Percentiles rank a stretch among this genome's conserved stretches.
Conservation (phyloP, 1,140 invertebrate species). For the Ceratina australensis region DNA sequence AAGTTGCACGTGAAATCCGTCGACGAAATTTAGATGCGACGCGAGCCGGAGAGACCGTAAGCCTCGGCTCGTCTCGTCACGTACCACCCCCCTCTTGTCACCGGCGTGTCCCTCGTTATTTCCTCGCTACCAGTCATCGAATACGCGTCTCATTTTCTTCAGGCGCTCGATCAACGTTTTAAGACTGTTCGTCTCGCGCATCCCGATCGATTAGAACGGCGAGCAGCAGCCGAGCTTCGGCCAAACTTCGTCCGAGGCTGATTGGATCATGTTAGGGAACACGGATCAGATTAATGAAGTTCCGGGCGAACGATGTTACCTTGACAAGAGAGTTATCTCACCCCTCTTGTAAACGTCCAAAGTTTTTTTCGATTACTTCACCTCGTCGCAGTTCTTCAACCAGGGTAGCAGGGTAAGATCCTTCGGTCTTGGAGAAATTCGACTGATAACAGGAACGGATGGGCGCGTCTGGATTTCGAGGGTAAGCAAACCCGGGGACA, state of each 20-base stretch:
- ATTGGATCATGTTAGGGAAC: not conserved
- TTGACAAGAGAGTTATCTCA: not conserved
- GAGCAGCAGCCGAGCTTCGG: not conserved
- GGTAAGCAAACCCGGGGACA: not conserved
- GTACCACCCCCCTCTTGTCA: not conserved
- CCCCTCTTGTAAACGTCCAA: too few relatives aligned
- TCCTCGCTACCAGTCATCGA: not conserved
- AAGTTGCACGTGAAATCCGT: constrained; percentile 34
- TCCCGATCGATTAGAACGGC: not conserved
- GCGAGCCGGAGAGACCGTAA: constrained; percentile 9
- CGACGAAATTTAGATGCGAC: constrained; percentile 40
- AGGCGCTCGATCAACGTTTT: constrained; percentile 12
- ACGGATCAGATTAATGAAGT: not conserved
- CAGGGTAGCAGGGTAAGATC: not conserved
- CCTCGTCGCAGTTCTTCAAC: not conserved
- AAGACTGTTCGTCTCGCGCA: not conserved
- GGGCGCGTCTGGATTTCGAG: not conserved
- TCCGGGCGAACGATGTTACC: not conserved
- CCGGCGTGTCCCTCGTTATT: constrained; percentile 6
- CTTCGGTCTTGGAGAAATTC: not conserved
- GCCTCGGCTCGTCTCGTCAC: constrained; percentile 14
- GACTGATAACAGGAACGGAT: not conserved
- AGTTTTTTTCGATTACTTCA: too few relatives aligned
- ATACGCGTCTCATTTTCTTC: not conserved
- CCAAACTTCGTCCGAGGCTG: not conserved